Evolutionary conservation across 2,888 invertebrate species (phyloP).

Genomic region (Koerneria pararmatus): DNA sequence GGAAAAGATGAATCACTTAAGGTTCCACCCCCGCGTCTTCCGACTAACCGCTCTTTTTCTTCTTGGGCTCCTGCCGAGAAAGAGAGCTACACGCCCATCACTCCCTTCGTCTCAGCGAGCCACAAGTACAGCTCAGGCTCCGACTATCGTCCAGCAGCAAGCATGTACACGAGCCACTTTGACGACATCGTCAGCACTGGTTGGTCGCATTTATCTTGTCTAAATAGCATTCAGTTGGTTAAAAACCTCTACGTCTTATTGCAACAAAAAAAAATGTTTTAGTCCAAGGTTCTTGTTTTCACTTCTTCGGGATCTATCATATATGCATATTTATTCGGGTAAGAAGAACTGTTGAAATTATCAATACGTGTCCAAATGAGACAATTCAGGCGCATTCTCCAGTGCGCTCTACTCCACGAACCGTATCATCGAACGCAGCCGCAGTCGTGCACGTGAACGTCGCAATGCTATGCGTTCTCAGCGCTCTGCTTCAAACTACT

Average conservation of each 20-base stretch:
- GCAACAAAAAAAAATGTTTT: too few species aligned
- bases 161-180: slow-evolving; percentile 54
- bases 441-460: slow-evolving; percentile 58
- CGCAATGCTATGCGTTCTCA: slow-evolving; percentile 53
- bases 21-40: slow-evolving; percentile 55
- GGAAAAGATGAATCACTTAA: slow-evolving; percentile 19
- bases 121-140: slow-evolving; percentile 50
- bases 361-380: too few species aligned
- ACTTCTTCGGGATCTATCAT: too few species aligned
- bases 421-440: slow-evolving; percentile 55
- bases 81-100: slow-evolving; percentile 52
- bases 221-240: too few species aligned
- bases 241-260: too few species aligned
- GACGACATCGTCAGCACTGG: slow-evolving; percentile 57
- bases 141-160: slow-evolving; percentile 39
- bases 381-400: slow-evolving; percentile 50
- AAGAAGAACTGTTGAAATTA: too few species aligned
- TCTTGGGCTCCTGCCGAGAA: slow-evolving; percentile 56
- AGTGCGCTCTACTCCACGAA: slow-evolving; percentile 54
- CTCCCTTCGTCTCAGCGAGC: slow-evolving; percentile 42
- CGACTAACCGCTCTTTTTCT: slow-evolving; percentile 51
- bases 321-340: too few species aligned
- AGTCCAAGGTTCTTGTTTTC: too few species aligned
- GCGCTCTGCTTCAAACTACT: slow-evolving; percentile 54
- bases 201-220: slow-evolving; percentile 20